Base-by-base conservation (phyloP, 2,888 invertebrate genomes). In the Drosophila atripex region DNA sequence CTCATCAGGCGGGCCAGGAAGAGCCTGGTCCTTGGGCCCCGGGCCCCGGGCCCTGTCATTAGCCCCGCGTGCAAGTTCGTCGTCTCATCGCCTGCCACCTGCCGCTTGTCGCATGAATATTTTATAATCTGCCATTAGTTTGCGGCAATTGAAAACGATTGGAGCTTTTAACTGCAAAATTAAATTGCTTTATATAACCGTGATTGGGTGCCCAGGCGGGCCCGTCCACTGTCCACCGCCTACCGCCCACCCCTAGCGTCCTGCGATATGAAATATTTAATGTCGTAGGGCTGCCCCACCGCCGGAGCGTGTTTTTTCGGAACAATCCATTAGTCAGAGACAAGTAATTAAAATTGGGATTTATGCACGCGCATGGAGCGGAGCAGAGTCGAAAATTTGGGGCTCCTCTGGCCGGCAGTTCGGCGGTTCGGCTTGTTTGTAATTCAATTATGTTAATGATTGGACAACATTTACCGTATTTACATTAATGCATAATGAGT, bases 371-470 rank as follows among this genome's bases (percentile, higher is more conserved):
- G 73, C 85, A 77, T 75, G 76, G 58, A 60, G n/a, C 54, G 12
- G 43, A 39, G 43, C 66, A 75, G 63, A 77, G 61, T 65, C 61
- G 68, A 46, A 43, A 43, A 75, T 73, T 75, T 41, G 60, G 73
- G 41, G 55, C 43, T 50, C 53, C 28, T 32, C 38, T 32, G 52
- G 58, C 35, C 25, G 52, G 58, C 35, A 39, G 45, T 41, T 61
- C 56, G 72, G 60, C 35, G 60, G 45, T 41, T 61, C 56, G 72
- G 80, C 83, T 90, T 90, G 89, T 90, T 90, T 90, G 89, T 90
- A 90, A 90, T 90, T 90, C 90, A 90, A 90, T 90, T 90, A 90
- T 90, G 89, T 90, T 90, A 90, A 90, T 90, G 90, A 90, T 90
- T 90, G 89, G 88, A 90, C 90, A 90, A 90, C 89, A 90, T 90